Evolutionary conservation across 1,140 invertebrate species (phyloP).

Genomic region (Ylistrum balloti): DNA sequence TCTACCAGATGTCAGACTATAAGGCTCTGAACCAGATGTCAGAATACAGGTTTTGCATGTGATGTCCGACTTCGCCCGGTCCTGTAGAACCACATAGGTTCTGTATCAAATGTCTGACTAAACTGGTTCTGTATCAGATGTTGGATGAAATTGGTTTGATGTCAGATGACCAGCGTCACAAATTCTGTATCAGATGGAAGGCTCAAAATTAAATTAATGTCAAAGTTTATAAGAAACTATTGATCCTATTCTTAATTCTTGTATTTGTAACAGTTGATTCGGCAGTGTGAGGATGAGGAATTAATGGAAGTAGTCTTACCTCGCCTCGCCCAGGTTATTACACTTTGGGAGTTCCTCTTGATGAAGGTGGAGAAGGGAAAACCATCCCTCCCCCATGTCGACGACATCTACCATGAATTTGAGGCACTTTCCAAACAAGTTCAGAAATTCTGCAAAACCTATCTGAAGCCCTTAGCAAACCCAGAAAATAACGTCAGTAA

Average conservation of each 20-base stretch:
- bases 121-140: too few species aligned
- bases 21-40: too few species aligned
- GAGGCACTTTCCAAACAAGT: conserved; percentile 78
- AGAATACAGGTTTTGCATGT: too few species aligned
- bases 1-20: too few species aligned
- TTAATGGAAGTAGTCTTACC: conserved; percentile 83
- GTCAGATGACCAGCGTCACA: too few species aligned
- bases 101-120: too few species aligned
- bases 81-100: too few species aligned
- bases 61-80: too few species aligned
- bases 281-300: conserved; percentile 81
- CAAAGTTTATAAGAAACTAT: too few species aligned
- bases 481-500: conserved; percentile 43
- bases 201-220: too few species aligned
- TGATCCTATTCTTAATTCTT: neutral
- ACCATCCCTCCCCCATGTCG: conserved; percentile 69
- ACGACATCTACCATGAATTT: conserved; percentile 79
- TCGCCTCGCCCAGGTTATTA: conserved; percentile 80
- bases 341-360: conserved; percentile 83
- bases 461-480: conserved; percentile 68
- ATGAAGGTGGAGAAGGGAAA: conserved; percentile 81
- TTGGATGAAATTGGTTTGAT: too few species aligned
- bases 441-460: conserved; percentile 75
- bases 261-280: conserved; percentile 72
- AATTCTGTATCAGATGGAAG: too few species aligned